Conservation (phyloP, 2,888 invertebrate genomes). For the Campoplex nolae region DNA sequence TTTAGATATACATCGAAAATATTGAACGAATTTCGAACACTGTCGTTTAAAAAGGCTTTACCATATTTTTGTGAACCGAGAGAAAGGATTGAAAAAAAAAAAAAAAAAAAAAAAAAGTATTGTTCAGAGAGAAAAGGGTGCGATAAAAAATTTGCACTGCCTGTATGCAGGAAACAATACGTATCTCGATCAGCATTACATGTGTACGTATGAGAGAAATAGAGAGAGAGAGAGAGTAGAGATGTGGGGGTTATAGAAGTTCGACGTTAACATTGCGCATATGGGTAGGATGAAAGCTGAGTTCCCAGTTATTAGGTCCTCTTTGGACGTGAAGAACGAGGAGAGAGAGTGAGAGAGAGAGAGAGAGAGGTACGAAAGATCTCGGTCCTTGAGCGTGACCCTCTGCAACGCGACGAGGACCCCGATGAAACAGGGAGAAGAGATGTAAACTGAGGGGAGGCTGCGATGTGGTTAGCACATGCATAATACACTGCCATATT, state of each 20-base stretch:
- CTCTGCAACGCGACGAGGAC: slow-evolving; percentile 71
- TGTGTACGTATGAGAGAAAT: neutral
- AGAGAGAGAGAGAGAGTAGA: neutral
- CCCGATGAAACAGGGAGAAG: slow-evolving; percentile 29
- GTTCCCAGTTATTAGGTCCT: slow-evolving; percentile 80
- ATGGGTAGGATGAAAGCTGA: slow-evolving; percentile 71
- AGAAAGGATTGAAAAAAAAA: neutral
- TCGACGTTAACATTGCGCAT: slow-evolving; percentile 65
- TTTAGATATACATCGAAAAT: no score
- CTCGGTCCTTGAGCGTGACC: slow-evolving; percentile 82
- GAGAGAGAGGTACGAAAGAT: slow-evolving; percentile 62
- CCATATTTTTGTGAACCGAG: no score
- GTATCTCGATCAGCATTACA: slow-evolving; percentile 52
- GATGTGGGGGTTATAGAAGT: slow-evolving; percentile 38
- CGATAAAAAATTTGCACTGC: slow-evolving; percentile 2
- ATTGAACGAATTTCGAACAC: neutral
- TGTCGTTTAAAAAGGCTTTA: neutral
- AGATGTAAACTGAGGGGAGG: slow-evolving; percentile 33
- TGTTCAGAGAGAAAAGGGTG: neutral
- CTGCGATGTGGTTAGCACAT: slow-evolving; percentile 19
- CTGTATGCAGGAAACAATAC: slow-evolving; percentile 22
- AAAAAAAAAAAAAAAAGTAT: neutral
- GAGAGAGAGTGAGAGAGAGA: neutral
- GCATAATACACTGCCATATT: slow-evolving; percentile 7
- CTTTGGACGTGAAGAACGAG: slow-evolving; percentile 14